Evolutionary conservation across 2,797 vertebrate genomes (phyloP), one percentile per base, ranked within the genome.

Genomic region (Pantherophis vulpinus): DNA sequence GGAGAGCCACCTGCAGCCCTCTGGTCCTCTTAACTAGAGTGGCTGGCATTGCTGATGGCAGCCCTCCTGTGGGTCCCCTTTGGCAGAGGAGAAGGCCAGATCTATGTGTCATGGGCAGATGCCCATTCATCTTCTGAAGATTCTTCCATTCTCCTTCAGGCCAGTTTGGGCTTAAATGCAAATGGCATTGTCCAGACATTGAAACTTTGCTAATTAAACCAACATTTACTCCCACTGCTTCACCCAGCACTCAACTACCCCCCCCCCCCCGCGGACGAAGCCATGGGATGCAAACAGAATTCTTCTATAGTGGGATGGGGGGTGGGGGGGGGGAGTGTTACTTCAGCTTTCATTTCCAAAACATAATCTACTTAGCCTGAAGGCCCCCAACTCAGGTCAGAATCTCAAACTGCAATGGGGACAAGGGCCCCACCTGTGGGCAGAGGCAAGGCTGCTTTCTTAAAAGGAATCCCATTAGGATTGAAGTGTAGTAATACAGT

Each of bases 251-350:
- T 54, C 13, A 54, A 11, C 42, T 42, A 27, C 5, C 12, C 29
- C 12, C 2, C 29, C 0, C 0, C 23, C 2, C 51, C 23, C 12
- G 6, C 1, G 27, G 11, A 29, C 55, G 51, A 29, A 55, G 51
- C 12, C 37, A 51, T 11, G 5, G 29, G 63, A n/a, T n/a, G 2
- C 63, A 70, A 79, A 42, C 32, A 42, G 70, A 79, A 79, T 42
- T 42, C 32, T 42, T 79, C 32, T 79, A 8, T 16, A n/a, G 29
- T 66, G 29, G 63, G 63, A 66, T 66, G 11, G 47, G 10, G 23
- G 18, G 37, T 2, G 37, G 37, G 8, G 20, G 20, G 23, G 23
- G 2, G 23, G 0, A 1, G 20, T 59, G 7, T 29, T 27, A 87
- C 54, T 87, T 55, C 27, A 29, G 12, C 12, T 37, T 54, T 37